These are phyloP conservation scores for Psettodes erumei DNA, from an alignment of 2,113 vertebrate species.

Conservation along the genomic window DNA sequence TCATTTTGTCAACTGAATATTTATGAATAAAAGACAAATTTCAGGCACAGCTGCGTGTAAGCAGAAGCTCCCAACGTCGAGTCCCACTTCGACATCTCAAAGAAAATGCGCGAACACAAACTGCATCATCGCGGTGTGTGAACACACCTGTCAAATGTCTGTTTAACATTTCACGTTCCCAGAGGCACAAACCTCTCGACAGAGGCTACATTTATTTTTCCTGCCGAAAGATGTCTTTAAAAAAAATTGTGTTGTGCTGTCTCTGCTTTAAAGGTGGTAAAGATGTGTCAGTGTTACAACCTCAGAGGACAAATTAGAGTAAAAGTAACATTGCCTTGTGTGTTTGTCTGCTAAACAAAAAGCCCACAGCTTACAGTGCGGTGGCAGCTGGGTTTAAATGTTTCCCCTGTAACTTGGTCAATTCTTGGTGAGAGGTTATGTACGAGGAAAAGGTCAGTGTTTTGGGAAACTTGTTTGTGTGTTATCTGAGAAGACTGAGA, in stretches of 20 bases:
- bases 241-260: slow-evolving; percentile 51
- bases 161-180: slow-evolving; percentile 69
- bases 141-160: slow-evolving; percentile 69
- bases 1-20: slow-evolving; percentile 63
- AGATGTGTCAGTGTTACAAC: slow-evolving; percentile 53
- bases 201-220: slow-evolving; percentile 63
- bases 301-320: slow-evolving; percentile 71
- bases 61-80: slow-evolving; percentile 43
- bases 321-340: slow-evolving; percentile 28
- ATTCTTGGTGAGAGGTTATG: neutral
- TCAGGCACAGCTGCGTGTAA: slow-evolving; percentile 44
- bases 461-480: neutral
- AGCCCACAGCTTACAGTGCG: neutral
- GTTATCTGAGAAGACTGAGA: no score
- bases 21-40: slow-evolving; percentile 63
- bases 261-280: slow-evolving; percentile 43
- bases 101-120: slow-evolving; percentile 69
- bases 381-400: neutral
- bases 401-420: neutral
- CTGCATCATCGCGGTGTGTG: slow-evolving; percentile 49
- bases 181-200: slow-evolving; percentile 70
- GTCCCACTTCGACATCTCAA: slow-evolving; percentile 62
- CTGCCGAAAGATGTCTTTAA: slow-evolving; percentile 63
- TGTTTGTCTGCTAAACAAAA: slow-evolving; percentile 23
- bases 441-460: neutral